phyloP scores from a whole-genome alignment of 2,113 vertebrate genomes.

The Coptodon bakossiorum region DNA sequence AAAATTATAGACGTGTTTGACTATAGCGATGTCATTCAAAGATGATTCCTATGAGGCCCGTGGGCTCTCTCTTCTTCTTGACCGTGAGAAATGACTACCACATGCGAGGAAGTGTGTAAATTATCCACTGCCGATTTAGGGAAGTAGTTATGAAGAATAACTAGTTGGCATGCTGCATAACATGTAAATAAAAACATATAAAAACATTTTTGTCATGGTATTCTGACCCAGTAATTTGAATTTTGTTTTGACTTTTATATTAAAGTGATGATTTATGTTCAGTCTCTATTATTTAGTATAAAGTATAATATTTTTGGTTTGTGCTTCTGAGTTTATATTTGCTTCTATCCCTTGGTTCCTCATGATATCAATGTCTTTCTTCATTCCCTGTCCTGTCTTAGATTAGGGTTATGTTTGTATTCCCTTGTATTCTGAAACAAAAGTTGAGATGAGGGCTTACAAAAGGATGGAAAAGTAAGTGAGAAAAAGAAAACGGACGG shows the following conservation, averaged over 20 bases:
- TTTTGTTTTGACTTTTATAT: neutral
- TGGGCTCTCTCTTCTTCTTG: neutral
- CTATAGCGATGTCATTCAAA: fast-evolving
- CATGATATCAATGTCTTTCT: neutral
- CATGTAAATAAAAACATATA: neutral
- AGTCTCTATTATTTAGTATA: neutral
- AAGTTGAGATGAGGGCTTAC: neutral
- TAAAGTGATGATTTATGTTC: neutral
- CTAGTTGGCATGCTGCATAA: neutral
- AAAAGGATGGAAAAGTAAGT: neutral
- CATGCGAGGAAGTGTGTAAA: neutral
- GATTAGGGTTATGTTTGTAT: neutral
- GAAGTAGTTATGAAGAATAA: neutral
- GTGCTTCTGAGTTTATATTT: neutral
- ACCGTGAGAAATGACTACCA: neutral
- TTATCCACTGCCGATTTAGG: neutral
- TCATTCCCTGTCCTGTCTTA: neutral
- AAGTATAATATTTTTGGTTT: neutral
- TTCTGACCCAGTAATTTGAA: neutral
- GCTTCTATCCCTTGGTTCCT: neutral
- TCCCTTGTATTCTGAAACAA: neutral
- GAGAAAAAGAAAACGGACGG: neutral
- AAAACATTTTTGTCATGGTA: neutral
- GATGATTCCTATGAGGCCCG: neutral
- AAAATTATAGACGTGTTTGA: neutral